Base-by-base conservation (phyloP, 2,797 vertebrate species). In the Tiaroga cobitis region DNA sequence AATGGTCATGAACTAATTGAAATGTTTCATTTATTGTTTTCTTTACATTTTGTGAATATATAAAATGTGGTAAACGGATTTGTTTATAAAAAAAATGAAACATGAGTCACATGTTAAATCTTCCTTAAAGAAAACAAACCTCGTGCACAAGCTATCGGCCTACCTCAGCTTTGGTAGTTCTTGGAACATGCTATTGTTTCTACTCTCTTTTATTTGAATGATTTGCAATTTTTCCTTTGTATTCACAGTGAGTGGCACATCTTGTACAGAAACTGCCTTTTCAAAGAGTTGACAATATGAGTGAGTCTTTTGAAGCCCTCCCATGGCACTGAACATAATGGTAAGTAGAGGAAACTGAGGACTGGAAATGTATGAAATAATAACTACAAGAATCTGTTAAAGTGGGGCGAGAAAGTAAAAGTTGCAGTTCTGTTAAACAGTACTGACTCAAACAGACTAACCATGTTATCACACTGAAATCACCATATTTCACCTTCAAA, bases 181-280 rank as follows among this genome's bases (percentile, higher is more conserved):
- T 46, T n/a, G 65, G 21, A 70, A 67, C 26, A 80, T 13, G 43
- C 59, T 39, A 76, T 65, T 68, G 72, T 83, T 83, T 72, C 82
- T 65, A 79, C 49, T 16, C 9, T 70, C 37, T 61, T 78, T 63
- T 81, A 8, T 85, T 51, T 83, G 69, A 88, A 83, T 54, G 19
- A 82, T 88, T 88, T 75, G 85, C 67, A 83, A 72, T 73, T 82
- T 68, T 83, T 59, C 54, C 46, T 82, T 88, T 79, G 81, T 65
- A 34, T 79, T 63, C 21, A 68, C 73, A 75, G 49, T 80, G 56
- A 86, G 75, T 67, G 70, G 56, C 76, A 37, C 29, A 34, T 21
- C 67, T 73, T 74, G 69, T 21, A 81, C 37, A 83, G 65, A 80
- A 85, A 73, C 37, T 41, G 51, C 26, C 61, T 77, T 87, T 86